phyloP scores from a whole-genome alignment of 1,140 invertebrate genomes.

The Halotydeus destructor region DNA sequence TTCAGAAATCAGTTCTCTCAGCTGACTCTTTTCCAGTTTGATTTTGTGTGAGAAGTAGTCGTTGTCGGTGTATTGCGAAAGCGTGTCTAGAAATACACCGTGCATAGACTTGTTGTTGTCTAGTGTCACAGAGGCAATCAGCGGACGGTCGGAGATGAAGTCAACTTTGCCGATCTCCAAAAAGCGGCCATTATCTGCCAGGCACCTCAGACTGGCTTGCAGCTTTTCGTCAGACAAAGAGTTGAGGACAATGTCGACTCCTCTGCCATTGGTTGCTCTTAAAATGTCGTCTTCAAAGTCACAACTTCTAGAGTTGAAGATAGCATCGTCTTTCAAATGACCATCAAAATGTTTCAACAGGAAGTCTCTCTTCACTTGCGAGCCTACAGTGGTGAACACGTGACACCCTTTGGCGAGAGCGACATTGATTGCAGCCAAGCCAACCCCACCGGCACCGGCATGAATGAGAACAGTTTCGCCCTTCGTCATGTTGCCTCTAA shows the following conservation, averaged over 20 bases:
- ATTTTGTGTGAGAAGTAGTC: constrained; percentile 59
- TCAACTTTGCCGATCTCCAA: constrained; percentile 94
- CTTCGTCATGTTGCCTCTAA: constrained; percentile 50
- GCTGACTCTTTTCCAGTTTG: constrained; percentile 31
- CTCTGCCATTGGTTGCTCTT: constrained; percentile 43
- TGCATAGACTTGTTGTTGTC: constrained; percentile 93
- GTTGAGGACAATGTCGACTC: constrained; percentile 43
- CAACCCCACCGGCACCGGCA: constrained; percentile 81
- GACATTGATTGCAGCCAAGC: constrained; percentile 79
- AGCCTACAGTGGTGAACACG: constrained; percentile 66
- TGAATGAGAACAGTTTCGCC: constrained; percentile 76
- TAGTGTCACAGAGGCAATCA: constrained; percentile 43
- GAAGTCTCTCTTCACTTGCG: constrained; percentile 60
- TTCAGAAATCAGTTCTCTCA: constrained; percentile 39
- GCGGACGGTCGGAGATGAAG: constrained; percentile 60
- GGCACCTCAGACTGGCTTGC: constrained; percentile 40
- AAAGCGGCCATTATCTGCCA: constrained; percentile 76
- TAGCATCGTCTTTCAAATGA: constrained; percentile 49
- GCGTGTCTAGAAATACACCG: constrained; percentile 61
- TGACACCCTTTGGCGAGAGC: constrained; percentile 23
- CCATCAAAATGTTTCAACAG: constrained; percentile 61
- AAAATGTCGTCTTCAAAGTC: constrained; percentile 72
- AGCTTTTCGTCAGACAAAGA: constrained; percentile 21
- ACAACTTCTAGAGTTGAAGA: constrained; percentile 75
- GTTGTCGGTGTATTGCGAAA: constrained; percentile 58